phyloP scores from a whole-genome alignment of 2,888 invertebrate species.

The Xanthostigma xanthostigma region DNA sequence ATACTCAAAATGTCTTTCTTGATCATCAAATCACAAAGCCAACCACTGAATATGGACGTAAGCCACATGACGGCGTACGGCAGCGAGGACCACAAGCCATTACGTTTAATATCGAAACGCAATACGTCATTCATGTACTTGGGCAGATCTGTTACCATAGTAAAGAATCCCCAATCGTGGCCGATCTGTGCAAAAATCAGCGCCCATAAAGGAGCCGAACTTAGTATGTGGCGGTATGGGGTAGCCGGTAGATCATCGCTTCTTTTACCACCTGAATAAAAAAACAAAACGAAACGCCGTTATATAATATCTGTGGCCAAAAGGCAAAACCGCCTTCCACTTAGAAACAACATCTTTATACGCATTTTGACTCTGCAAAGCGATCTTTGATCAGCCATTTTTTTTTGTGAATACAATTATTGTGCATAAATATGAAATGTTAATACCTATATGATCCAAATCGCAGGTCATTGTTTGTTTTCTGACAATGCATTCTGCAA shows the following conservation, averaged over 20 bases:
- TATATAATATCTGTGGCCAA: too few relatives aligned
- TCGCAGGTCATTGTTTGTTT: too few relatives aligned
- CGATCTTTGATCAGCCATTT: too few relatives aligned
- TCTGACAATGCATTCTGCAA: too few relatives aligned
- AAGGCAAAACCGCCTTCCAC: too few relatives aligned
- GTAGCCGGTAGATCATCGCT: slow-evolving; percentile 41
- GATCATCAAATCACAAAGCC: slow-evolving; percentile 52
- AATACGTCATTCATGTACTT: slow-evolving; percentile 54
- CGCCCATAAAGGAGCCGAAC: slow-evolving; percentile 56
- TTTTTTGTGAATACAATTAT: too few relatives aligned
- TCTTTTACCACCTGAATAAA: slow-evolving; percentile 20
- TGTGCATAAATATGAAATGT: too few relatives aligned
- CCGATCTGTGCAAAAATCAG: slow-evolving; percentile 58
- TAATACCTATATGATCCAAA: too few relatives aligned
- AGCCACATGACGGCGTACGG: slow-evolving; percentile 55
- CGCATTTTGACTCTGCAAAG: too few relatives aligned
- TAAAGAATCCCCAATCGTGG: slow-evolving; percentile 57
- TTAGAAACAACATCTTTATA: too few relatives aligned
- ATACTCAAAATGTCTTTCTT: slow-evolving; percentile 38
- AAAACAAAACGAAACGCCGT: not conserved
- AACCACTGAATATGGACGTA: slow-evolving; percentile 44
- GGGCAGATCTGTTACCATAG: slow-evolving; percentile 54
- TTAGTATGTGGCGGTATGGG: slow-evolving; percentile 57
- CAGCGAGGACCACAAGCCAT: slow-evolving; percentile 44
- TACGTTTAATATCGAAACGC: slow-evolving; percentile 46